Percentiles rank a stretch among this genome's conserved stretches.
Evolutionary conservation across 2,113 vertebrate genomes (phyloP).

Genomic region (Burhinus oedicnemus): DNA sequence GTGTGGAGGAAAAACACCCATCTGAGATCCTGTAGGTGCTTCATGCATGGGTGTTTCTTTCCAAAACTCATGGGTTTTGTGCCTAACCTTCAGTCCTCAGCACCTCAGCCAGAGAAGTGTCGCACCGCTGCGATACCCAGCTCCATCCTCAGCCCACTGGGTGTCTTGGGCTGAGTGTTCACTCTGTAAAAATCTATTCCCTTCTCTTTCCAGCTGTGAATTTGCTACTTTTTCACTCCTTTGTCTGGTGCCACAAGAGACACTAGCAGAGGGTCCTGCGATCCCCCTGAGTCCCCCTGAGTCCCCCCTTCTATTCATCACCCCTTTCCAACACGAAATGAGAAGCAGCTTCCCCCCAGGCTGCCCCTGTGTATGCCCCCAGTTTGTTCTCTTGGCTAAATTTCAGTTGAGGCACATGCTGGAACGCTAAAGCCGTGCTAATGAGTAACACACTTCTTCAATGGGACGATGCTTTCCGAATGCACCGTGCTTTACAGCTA

Average conservation of each 20-base stretch:
- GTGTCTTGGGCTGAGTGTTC: background rate
- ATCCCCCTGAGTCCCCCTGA: background rate
- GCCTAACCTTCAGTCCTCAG: background rate
- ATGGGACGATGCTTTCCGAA: slow-evolving; percentile 14
- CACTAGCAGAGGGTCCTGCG: background rate
- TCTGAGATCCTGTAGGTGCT: background rate
- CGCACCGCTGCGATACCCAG: background rate
- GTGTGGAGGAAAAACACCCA: background rate
- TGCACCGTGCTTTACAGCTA: slow-evolving; percentile 35
- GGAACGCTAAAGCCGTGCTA: slow-evolving; percentile 25
- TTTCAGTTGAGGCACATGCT: slow-evolving; percentile 36
- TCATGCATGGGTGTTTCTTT: background rate
- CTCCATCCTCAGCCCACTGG: background rate
- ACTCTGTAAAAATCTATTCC: background rate
- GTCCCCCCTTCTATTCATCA: background rate
- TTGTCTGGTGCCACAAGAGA: background rate
- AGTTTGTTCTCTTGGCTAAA: slow-evolving; percentile 4
- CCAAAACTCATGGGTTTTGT: background rate
- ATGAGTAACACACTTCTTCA: slow-evolving; percentile 64
- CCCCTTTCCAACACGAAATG: background rate
- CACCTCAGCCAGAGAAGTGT: background rate
- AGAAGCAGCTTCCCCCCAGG: slow-evolving; percentile 17
- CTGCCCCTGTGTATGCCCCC: background rate
- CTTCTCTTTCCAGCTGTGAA: background rate
- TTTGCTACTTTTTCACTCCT: background rate